phyloP scores from a whole-genome alignment of 2,888 invertebrate species.

The Rugalucina vietnamica region DNA sequence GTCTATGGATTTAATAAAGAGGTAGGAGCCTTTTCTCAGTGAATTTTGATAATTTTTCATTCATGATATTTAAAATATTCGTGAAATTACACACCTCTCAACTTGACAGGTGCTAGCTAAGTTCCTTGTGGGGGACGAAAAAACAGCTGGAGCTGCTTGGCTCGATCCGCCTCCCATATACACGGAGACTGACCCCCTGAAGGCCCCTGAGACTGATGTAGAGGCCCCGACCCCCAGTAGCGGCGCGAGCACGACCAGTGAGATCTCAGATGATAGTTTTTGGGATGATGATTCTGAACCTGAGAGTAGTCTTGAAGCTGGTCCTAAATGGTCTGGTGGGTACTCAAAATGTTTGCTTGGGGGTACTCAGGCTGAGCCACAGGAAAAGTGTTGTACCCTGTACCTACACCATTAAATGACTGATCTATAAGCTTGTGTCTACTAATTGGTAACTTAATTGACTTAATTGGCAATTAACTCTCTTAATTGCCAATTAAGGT shows the following conservation, averaged over 20 bases:
- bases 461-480: not conserved
- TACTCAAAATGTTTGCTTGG: not conserved
- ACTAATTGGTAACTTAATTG: no score
- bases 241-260: not conserved
- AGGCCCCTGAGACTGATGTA: conserved; percentile 8
- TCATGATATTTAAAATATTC: conserved; percentile 7
- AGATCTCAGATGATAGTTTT: not conserved
- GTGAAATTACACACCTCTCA: conserved; percentile 50
- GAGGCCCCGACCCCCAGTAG: not conserved
- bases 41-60: not conserved
- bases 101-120: conserved; percentile 57
- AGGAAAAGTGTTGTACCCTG: not conserved
- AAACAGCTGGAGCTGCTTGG: conserved; percentile 9
- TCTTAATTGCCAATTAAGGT: not conserved
- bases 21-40: not conserved
- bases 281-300: conserved; percentile 32
- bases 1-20: not conserved
- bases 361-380: not conserved
- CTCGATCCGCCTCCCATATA: conserved; percentile 33
- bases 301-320: conserved; percentile 21
- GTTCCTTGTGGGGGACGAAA: conserved; percentile 17
- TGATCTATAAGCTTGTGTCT: no score
- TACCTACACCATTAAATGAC: not conserved
- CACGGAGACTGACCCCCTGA: conserved; percentile 39
- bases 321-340: conserved; percentile 58